Conservation (phyloP, 2,888 invertebrate genomes). For the Nomada goodeniana region DNA sequence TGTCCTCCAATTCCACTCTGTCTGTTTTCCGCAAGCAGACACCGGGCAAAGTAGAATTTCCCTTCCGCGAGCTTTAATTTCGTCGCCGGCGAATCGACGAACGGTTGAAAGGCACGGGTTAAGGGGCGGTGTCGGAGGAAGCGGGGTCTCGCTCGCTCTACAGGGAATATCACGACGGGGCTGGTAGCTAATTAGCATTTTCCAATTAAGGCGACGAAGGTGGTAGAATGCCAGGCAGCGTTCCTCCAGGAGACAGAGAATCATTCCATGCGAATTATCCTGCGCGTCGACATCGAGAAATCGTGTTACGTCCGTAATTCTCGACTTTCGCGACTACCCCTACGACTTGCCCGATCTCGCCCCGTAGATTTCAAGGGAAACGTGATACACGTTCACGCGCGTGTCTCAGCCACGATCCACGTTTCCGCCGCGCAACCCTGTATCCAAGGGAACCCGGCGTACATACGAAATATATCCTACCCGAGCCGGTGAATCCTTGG, state of each 20-base stretch:
- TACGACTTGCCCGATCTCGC: neutral
- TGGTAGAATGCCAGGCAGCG: constrained; percentile 58
- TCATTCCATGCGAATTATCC: constrained; percentile 69
- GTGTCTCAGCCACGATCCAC: neutral
- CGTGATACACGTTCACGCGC: constrained; percentile 43
- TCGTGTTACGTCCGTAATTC: constrained; percentile 67
- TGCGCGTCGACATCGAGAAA: constrained; percentile 68
- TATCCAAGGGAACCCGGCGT: neutral
- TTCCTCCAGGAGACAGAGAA: constrained; percentile 67
- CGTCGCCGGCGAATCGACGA: constrained; percentile 55
- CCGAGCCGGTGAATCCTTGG: constrained; percentile 5
- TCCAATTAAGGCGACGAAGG: constrained; percentile 78
- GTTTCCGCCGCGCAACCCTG: neutral
- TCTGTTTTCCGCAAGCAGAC: constrained; percentile 27
- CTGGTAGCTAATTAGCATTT: constrained; percentile 78
- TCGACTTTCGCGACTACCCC: constrained; percentile 47
- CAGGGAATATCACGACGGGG: constrained; percentile 73
- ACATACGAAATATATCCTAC: constrained; percentile 8
- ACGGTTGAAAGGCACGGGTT: constrained; percentile 24
- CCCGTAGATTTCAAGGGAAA: constrained; percentile 22
- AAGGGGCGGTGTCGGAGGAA: constrained; percentile 4
- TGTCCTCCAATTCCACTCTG: constrained; percentile 33
- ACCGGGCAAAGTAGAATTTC: constrained; percentile 56
- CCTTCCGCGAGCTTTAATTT: constrained; percentile 69
- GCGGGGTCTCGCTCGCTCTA: constrained; percentile 52